Evolutionary conservation across 2,797 vertebrate genomes (phyloP).

Genomic region (Eleutherodactylus coqui): DNA sequence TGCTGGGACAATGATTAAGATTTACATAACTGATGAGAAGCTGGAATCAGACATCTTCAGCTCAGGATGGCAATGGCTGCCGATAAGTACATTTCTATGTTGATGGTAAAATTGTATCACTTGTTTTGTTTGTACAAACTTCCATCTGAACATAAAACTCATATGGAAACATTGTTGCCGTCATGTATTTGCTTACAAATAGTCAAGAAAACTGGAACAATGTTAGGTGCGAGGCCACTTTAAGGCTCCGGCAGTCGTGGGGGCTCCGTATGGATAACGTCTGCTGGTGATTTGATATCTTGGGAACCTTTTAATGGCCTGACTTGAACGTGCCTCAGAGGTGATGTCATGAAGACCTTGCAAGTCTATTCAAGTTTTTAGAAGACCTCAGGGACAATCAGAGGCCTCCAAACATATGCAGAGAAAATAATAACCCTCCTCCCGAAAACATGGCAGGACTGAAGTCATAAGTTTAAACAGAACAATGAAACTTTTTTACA

Average conservation of each 20-base stretch:
- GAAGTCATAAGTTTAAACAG: neutral
- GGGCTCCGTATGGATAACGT: slow-evolving; percentile 10
- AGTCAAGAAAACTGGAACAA: neutral
- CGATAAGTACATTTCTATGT: too few relatives aligned
- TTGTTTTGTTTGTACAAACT: neutral
- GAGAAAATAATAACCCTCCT: neutral
- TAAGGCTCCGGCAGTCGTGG: neutral
- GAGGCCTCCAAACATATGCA: slow-evolving; percentile 12
- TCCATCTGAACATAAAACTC: neutral
- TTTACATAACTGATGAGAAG: neutral
- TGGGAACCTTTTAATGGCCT: slow-evolving; percentile 25
- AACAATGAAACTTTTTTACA: neutral
- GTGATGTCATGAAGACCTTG: slow-evolving; percentile 51
- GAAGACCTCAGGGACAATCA: slow-evolving; percentile 32
- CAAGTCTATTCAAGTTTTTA: slow-evolving; percentile 51
- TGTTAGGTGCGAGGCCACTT: neutral
- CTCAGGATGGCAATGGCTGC: neutral
- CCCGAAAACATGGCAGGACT: neutral
- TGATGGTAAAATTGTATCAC: neutral
- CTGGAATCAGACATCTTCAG: neutral
- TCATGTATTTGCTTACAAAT: too few relatives aligned
- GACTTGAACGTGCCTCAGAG: slow-evolving; percentile 34
- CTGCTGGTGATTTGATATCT: slow-evolving; percentile 23
- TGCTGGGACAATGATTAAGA: neutral
- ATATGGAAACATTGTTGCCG: neutral